Evolutionary conservation across 2,888 invertebrate species (phyloP).

Genomic region (Belgica antarctica): DNA sequence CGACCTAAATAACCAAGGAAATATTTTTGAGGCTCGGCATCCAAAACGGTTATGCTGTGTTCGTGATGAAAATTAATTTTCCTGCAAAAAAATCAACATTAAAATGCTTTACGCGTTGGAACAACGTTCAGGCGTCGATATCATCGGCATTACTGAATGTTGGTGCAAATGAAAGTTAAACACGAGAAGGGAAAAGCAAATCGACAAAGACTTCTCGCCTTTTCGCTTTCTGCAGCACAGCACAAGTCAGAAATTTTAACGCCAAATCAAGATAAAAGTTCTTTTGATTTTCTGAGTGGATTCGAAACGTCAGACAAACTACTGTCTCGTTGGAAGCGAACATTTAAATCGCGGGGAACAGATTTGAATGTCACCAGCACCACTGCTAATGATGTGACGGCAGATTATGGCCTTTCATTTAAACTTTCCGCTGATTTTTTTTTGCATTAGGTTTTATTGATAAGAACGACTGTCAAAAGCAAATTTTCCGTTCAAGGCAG

Average conservation of each 20-base stretch:
- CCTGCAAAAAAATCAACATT: background rate
- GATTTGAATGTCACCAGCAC: background rate
- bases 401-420: background rate
- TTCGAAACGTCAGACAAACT: too few relatives aligned
- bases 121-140: background rate
- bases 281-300: too few relatives aligned
- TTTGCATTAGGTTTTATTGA: background rate
- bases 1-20: too few relatives aligned
- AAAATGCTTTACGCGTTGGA: background rate
- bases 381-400: background rate
- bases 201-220: too few relatives aligned
- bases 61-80: constrained; percentile 39
- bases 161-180: constrained; percentile 18
- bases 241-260: too few relatives aligned
- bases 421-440: background rate
- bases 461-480: background rate
- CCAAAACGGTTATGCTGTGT: background rate
- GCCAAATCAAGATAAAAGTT: too few relatives aligned
- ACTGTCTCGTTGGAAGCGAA: too few relatives aligned
- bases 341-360: background rate
- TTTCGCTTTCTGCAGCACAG: too few relatives aligned
- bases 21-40: constrained; percentile 7
- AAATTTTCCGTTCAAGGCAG: background rate
- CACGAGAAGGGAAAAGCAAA: constrained; percentile 8
- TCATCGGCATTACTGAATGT: background rate